Percentiles rank a stretch among this genome's conserved stretches.
Conservation (phyloP, 2,113 vertebrate species). For the Triplophysa rosa region DNA sequence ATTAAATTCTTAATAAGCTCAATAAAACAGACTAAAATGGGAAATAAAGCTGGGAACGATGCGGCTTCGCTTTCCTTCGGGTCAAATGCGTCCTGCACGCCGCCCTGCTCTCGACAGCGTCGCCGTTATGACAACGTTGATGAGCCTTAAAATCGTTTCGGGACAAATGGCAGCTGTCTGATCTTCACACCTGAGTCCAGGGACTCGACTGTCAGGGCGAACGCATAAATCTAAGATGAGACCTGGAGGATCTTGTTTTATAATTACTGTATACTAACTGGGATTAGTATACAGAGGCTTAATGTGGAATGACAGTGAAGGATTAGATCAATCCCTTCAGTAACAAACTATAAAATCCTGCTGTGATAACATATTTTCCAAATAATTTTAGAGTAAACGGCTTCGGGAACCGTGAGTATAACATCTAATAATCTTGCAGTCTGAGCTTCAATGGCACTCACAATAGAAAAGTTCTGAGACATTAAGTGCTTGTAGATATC, state of each 20-base stretch:
- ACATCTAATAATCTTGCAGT: not conserved
- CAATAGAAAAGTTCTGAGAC: not conserved
- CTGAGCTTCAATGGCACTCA: not conserved
- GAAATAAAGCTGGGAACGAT: conserved; percentile 38
- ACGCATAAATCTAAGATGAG: conserved; percentile 25
- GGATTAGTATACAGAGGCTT: conserved; percentile 29
- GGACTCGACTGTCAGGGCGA: not conserved
- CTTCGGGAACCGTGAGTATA: not conserved
- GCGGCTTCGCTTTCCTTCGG: conserved; percentile 7
- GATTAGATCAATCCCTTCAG: conserved; percentile 28
- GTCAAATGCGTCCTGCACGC: conserved; percentile 9
- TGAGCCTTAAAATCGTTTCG: conserved; percentile 9
- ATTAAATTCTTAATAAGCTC: conserved; percentile 47
- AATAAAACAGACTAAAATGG: conserved; percentile 39
- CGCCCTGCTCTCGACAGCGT: not conserved
- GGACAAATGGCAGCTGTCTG: conserved; percentile 19
- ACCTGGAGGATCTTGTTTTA: conserved; percentile 33
- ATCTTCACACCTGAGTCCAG: conserved; percentile 4
- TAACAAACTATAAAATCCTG: conserved; percentile 24
- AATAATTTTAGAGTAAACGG: not conserved
- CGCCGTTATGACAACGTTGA: not conserved
- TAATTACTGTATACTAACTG: conserved; percentile 39
- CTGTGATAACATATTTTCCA: conserved; percentile 19
- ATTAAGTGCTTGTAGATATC: not conserved
- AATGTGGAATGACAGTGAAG: conserved; percentile 25